phyloP scores from a whole-genome alignment of 2,888 invertebrate genomes.

The Eilema caniola region DNA sequence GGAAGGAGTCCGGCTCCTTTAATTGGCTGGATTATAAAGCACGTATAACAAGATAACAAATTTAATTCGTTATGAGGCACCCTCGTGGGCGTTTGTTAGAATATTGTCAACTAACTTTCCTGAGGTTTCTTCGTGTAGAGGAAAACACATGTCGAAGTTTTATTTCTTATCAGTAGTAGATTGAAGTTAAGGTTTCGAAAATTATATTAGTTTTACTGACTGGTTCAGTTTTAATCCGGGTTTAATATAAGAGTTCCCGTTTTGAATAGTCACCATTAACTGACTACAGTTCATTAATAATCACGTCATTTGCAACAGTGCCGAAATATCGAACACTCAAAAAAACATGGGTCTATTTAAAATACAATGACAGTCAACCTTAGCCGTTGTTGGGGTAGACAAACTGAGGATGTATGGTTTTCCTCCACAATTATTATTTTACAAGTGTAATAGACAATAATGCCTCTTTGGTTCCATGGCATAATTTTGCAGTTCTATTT shows the following conservation, averaged over 20 bases:
- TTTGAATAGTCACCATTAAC: too few species aligned
- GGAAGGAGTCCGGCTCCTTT: background rate
- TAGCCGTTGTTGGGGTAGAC: background rate
- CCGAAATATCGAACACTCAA: too few species aligned
- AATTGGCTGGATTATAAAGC: slow-evolving; percentile 15
- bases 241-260: too few species aligned
- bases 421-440: slow-evolving; percentile 1
- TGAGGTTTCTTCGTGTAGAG: background rate
- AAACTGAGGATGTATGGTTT: background rate
- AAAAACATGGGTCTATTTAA: too few species aligned
- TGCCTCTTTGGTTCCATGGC: background rate
- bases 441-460: slow-evolving; percentile 4
- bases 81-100: background rate
- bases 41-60: background rate
- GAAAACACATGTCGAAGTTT: slow-evolving; percentile 5
- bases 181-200: background rate
- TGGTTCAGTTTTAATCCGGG: too few species aligned
- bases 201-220: background rate
- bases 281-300: too few species aligned
- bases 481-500: background rate
- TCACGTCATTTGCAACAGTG: too few species aligned
- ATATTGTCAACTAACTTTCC: slow-evolving; percentile 9
- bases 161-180: background rate
- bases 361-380: background rate
- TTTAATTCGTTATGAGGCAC: background rate